Evolutionary conservation across 2,888 invertebrate genomes (phyloP), one percentile per base, ranked within the genome.

Genomic region (Pyrocoelia pectoralis): DNA sequence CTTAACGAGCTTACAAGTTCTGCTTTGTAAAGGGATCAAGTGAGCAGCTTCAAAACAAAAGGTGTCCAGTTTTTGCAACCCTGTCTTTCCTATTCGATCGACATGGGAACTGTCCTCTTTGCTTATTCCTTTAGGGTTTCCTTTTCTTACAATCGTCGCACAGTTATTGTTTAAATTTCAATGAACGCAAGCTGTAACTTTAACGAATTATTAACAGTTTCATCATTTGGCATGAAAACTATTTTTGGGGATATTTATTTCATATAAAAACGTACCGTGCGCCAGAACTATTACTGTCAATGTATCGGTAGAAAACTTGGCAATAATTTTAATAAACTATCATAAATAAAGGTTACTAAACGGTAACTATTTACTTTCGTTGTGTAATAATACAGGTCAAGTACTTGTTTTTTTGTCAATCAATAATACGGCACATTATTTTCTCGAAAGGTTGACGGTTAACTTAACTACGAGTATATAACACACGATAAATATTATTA

Each of bases 11-110:
- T 68, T 63, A 67, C 68, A 64, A 66, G 71, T 68, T 69, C 69
- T 68, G 70, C 71, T 70, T 70, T 69, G 70, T 68, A 70, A 43
- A 72, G 74, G 76, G 76, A 76, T 76, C 74, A 75, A 73, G 76
- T 73, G 74, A 74, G 73, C 74, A 71, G 71, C 72, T 70, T 70
- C 70, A 72, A 77, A 74, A 77, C 76, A 74, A 77, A 75, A 74
- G 74, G 72, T 73, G 73, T 70, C 77, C 74, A 74, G 74, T 77
- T 77, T 76, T 76, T 77, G 73, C 72, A 64, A 70, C 69, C 68
- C 66, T 58, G 68, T 68, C 70, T 72, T 68, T 69, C 72, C 69
- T 67, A 63, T 60, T 57, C 66, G 67, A 64, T 57, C 66, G 67
- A 71, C 72, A 70, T 71, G 71, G 70, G 71, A 71, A 71, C 70